Evolutionary conservation across 2,113 vertebrate genomes (phyloP), one percentile per base, ranked within the genome.

Genomic region (Xenotilapia flavipinnis): DNA sequence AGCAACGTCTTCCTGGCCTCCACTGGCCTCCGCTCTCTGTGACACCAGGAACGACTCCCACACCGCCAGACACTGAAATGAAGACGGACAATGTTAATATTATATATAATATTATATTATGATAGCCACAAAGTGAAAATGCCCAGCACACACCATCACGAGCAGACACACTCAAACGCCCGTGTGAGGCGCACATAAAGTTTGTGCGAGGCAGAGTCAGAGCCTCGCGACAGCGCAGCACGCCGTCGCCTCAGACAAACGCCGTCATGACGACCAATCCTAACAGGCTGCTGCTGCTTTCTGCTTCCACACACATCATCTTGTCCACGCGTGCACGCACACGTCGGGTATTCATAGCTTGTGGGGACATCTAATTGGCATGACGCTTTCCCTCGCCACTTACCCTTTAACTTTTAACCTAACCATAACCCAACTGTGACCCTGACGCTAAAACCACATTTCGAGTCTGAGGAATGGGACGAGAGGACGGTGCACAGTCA

Each of bases 21-120:
- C 83, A 0, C 70, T 86, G 82, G 96, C 90, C 19, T 97, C 97
- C 17, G 86, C 87, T 87, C 83, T 96, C 93, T 99, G 97, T 94
- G 97, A 97, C 86, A 97, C 88, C 31, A 99, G 95, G 95, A 99
- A 99, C 9, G 98, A 96, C 89, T 99, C 98, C 98, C 98, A 99
- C 10, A 97, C 97, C 14, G 98, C 98, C 96, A 99, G 97, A 94
- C 98, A 99, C 98, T 99, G 94, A 40, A 95, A 95, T 55, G 17
- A 4, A 84, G 10, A 53, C 19, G 3, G 4, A 2, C 23, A 26
- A 0, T 10, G 6, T 15, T 45, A 26, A 0, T 70, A 0, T 70
- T 23, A 28, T 5, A 28, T 28, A 28, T 28, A 28, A 28, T 5
- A 28, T 28, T 2, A 28, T 28, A 28, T 28, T 28, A 28, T 28